These are phyloP conservation scores for Ostrea denselamellosa DNA, from an alignment of 1,140 invertebrate species.

Conservation along the genomic window DNA sequence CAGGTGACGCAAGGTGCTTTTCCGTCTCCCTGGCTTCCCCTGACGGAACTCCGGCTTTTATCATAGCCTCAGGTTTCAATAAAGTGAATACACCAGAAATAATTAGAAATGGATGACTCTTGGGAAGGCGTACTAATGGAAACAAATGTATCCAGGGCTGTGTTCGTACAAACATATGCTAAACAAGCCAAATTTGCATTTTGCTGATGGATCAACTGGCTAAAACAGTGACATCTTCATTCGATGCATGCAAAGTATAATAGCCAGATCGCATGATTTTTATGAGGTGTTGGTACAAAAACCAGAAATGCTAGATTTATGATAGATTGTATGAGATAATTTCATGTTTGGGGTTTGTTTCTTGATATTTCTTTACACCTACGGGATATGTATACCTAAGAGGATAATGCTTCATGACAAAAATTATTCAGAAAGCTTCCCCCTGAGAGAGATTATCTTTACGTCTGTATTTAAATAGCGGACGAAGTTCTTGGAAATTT, in stretches of 20 bases:
- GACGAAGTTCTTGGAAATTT: slow-evolving; percentile 10
- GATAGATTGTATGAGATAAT: slow-evolving; percentile 38
- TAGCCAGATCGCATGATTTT: slow-evolving; percentile 34
- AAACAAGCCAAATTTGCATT: slow-evolving; percentile 47
- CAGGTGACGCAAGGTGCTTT: slow-evolving; percentile 19
- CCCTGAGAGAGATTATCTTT: slow-evolving; percentile 10
- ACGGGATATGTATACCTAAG: slow-evolving; percentile 16
- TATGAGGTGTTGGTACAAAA: slow-evolving; percentile 25
- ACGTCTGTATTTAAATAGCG: slow-evolving; percentile 28
- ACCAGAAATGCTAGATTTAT: slow-evolving; percentile 29
- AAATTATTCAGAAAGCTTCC: slow-evolving; percentile 7
- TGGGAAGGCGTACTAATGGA: slow-evolving; percentile 44
- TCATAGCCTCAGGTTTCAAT: slow-evolving; percentile 31
- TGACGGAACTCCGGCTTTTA: slow-evolving; percentile 29
- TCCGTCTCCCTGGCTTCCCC: slow-evolving; percentile 27
- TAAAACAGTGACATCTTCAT: slow-evolving; percentile 43
- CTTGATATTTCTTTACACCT: slow-evolving; percentile 36
- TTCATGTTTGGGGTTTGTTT: slow-evolving; percentile 37
- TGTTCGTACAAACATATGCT: slow-evolving; percentile 44
- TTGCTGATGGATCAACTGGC: slow-evolving; percentile 43
- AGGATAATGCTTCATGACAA: slow-evolving; percentile 9
- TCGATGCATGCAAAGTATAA: slow-evolving; percentile 29
- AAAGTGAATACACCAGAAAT: slow-evolving; percentile 41
- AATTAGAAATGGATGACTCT: slow-evolving; percentile 48
- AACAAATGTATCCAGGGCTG: slow-evolving; percentile 40